Base-by-base conservation (phyloP, 2,797 vertebrate species). In the Rhinella marina region DNA sequence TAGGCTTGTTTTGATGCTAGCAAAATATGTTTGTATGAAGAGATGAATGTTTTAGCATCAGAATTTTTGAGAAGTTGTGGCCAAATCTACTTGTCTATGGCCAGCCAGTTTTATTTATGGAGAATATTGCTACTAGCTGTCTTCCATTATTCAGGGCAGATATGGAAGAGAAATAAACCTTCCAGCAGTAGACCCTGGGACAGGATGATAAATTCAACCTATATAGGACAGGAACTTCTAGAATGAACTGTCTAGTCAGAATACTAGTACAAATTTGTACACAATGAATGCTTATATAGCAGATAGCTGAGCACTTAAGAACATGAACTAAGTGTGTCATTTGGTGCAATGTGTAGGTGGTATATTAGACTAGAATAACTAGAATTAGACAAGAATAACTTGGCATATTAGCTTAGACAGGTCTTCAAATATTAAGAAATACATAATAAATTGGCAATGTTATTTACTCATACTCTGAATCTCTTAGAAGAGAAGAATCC, bases 121-220 rank as follows among this genome's bases (percentile, higher is more conserved):
- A 23, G 72, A 52, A 75, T 50, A 75, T 52, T 75, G 72, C 72
- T 75, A n/a, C 48, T 50, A 23, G 10, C 21, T 50, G 41, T 75
- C 41, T 52, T 52, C 72, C 21, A 75, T 75, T 75, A 75, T 75
- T 75, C 72, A 52, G 72, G n/a, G 72, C 25, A 75, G n/a, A 50
- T n/a, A 75, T 0, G 70, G 32, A 73, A 32, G 27, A 73, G 16
- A 73, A 73, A 48, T 73, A 73, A 73, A 73, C 32, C 32, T 48
- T 73, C 70, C 17, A 21, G 70, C 9, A 10, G 8, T 3, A 48
- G 32, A 73, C 29, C 8, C 16, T 48, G 16, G 32, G 29, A 48
- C 70, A 73, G 32, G 70, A 73, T 73, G 70, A 73, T 73, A 41
- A 41, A 73, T 73, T 23, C 32, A 73, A 17, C 9, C 70, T 73